Percentiles rank a stretch among this genome's conserved stretches.
Evolutionary conservation across 2,888 invertebrate species (phyloP).

Genomic region (Cerastis leucographa): DNA sequence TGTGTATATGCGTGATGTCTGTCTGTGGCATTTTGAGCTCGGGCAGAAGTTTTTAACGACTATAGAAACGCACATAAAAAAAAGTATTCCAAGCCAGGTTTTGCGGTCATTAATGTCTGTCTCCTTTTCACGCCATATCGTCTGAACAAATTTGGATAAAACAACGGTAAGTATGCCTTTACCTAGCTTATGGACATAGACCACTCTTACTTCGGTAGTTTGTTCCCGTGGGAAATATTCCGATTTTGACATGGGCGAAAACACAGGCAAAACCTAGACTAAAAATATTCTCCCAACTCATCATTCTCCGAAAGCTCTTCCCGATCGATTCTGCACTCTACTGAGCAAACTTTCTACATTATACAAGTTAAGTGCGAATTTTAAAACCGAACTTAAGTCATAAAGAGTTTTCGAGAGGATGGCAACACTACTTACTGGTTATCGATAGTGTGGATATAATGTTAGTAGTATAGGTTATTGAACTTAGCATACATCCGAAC

Average conservation of each 20-base stretch:
- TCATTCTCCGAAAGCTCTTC: background rate
- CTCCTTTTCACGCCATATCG: too few species aligned
- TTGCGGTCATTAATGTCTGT: background rate
- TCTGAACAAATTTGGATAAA: too few species aligned
- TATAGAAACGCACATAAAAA: background rate
- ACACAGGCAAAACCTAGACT: background rate
- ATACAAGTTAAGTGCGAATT: constrained; percentile 45
- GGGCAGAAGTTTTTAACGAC: too few species aligned
- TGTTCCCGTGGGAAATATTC: background rate
- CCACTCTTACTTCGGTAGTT: background rate
- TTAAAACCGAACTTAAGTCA: constrained; percentile 50
- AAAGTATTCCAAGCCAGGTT: background rate
- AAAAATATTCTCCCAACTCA: constrained; percentile 7
- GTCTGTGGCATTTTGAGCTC: background rate
- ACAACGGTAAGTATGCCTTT: too few species aligned
- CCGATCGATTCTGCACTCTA: constrained; percentile 4
- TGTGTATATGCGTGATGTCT: background rate
- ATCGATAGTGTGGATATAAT: constrained; percentile 10
- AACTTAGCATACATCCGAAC: too few species aligned
- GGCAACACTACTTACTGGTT: constrained; percentile 5
- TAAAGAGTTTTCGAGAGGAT: constrained; percentile 34
- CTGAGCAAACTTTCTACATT: constrained; percentile 50
- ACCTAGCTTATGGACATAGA: background rate
- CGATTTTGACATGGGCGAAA: rapidly evolving
- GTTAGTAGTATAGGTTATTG: too few species aligned